A percentile compares a stretch with the other conserved stretches of the same genome.
Evolutionary conservation across 2,113 vertebrate species (phyloP).

Genomic region (Glaucomys volans): DNA sequence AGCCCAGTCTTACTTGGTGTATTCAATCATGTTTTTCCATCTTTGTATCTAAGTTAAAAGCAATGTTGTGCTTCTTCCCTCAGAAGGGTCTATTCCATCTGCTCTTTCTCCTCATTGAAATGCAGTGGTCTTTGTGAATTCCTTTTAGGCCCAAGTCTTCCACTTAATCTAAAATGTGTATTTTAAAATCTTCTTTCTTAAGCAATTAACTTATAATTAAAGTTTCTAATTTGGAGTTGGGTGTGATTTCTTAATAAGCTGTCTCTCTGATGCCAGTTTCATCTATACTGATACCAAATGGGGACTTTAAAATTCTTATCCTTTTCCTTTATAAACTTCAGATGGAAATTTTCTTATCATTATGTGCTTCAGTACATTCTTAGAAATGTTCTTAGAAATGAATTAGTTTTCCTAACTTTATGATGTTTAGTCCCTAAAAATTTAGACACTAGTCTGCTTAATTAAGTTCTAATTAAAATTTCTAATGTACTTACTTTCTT

Average conservation of each 20-base stretch:
- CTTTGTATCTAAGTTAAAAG: no score
- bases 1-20: neutral
- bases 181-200: constrained; percentile 1
- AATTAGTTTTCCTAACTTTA: neutral
- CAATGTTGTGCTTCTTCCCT: no score
- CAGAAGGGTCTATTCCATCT: no score
- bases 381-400: neutral
- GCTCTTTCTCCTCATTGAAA: neutral
- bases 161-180: neutral
- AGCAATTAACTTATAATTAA: neutral
- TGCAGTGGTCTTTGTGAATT: neutral
- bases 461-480: constrained; percentile 13
- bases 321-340: constrained; percentile 43
- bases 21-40: no score
- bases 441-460: neutral
- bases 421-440: neutral
- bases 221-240: neutral
- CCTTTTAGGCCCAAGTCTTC: neutral
- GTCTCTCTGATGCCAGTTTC: neutral
- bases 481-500: neutral
- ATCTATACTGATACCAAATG: neutral
- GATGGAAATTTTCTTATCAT: neutral
- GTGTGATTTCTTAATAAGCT: neutral
- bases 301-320: neutral
- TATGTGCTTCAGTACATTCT: neutral